Conservation (phyloP, 2,113 vertebrate genomes). For the Gymnobelideus leadbeateri region DNA sequence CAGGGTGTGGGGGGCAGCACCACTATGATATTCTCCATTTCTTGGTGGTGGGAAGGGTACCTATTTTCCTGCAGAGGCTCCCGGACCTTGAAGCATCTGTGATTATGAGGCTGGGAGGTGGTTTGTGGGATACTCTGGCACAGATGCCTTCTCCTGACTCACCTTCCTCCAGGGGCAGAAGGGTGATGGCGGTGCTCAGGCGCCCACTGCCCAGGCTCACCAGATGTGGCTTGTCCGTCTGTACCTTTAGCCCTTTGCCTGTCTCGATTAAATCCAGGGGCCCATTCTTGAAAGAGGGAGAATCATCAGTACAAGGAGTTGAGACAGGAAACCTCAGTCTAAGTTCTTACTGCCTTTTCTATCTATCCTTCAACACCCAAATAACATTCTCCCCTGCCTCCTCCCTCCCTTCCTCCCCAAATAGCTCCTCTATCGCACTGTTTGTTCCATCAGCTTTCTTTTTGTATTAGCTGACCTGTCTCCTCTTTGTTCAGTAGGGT, state of each 20-base stretch:
- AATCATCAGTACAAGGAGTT: not conserved
- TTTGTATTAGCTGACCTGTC: not conserved
- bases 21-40: not conserved
- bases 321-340: not conserved
- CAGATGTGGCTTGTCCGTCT: constrained; percentile 95
- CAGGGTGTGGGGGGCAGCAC: not conserved
- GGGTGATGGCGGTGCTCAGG: constrained; percentile 95
- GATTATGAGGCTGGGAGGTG: not conserved
- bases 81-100: not conserved
- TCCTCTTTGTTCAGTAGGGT: not conserved
- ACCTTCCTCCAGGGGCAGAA: constrained; percentile 96
- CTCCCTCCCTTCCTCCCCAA: constrained; percentile 23
- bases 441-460: not conserved
- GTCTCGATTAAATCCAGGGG: constrained; percentile 94
- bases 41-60: not conserved
- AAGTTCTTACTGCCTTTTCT: not conserved
- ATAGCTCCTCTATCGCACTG: constrained; percentile 3
- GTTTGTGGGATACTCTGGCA: accelerated
- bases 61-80: not conserved
- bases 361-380: not conserved
- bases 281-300: constrained; percentile 86
- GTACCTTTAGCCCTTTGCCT: constrained; percentile 94
- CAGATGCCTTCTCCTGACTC: constrained; percentile 49
- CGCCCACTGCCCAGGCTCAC: constrained; percentile 97
- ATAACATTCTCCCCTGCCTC: not conserved